These are phyloP conservation scores for Hemicrepidius hirtus DNA, from an alignment of 2,888 invertebrate genomes.

Conservation along the genomic window DNA sequence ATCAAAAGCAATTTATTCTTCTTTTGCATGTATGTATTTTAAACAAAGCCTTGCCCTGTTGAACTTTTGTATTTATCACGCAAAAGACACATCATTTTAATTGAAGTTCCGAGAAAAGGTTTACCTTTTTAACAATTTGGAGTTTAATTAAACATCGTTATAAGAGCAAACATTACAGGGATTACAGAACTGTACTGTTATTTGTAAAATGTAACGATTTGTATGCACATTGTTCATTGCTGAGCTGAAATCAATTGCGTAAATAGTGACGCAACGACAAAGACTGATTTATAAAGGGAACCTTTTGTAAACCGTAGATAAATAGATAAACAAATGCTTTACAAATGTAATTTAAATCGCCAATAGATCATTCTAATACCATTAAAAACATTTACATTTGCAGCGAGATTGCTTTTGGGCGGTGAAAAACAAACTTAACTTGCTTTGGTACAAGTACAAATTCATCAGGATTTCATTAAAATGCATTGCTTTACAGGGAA, in stretches of 20 bases:
- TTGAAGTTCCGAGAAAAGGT: too few species aligned
- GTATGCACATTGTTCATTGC: conserved; percentile 33
- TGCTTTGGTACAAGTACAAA: background rate
- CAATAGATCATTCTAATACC: conserved; percentile 40
- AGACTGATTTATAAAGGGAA: conserved; percentile 45
- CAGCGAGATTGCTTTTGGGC: conserved; percentile 27
- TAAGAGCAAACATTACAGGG: conserved; percentile 31
- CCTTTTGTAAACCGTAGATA: conserved; percentile 32
- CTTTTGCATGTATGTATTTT: too few species aligned
- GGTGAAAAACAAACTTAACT: conserved; percentile 26
- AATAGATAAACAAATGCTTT: conserved; percentile 33
- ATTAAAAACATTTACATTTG: conserved; percentile 41
- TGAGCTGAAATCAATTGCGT: conserved; percentile 38
- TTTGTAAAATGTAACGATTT: conserved; percentile 40
- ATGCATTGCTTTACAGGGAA: background rate
- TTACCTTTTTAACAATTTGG: background rate
- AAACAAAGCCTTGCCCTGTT: too few species aligned
- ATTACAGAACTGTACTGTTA: conserved; percentile 20
- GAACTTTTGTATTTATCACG: too few species aligned
- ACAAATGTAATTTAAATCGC: conserved; percentile 42
- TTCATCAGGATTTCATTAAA: conserved; percentile 32
- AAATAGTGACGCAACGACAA: conserved; percentile 42
- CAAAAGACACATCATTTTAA: too few species aligned
- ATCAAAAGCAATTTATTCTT: too few species aligned
- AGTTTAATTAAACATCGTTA: conserved; percentile 28